Evolutionary conservation across 2,797 vertebrate species (phyloP).

Genomic region (Otus scops): DNA sequence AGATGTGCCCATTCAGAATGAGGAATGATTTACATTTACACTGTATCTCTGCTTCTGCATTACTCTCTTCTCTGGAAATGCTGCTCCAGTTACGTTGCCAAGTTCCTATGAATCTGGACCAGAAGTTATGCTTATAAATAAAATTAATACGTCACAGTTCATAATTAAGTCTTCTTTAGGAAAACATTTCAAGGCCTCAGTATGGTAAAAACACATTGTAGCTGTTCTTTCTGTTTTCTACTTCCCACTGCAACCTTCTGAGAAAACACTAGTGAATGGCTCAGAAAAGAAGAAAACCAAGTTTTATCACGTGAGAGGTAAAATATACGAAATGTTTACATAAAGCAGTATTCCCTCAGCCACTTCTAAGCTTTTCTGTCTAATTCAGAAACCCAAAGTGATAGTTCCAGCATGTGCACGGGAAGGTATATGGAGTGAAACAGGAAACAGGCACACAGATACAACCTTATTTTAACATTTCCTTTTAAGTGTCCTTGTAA

Average conservation of each 20-base stretch:
- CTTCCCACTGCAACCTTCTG: not conserved
- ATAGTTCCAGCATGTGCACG: accelerated
- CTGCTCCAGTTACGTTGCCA: not conserved
- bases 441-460: not conserved
- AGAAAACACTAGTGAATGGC: not conserved
- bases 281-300: not conserved
- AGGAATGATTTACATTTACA: not conserved
- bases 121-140: not conserved
- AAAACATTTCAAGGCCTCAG: not conserved
- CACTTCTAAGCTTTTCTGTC: not conserved
- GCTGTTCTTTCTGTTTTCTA: not conserved
- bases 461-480: not conserved
- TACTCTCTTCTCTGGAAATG: not conserved
- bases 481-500: not conserved
- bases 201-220: not conserved
- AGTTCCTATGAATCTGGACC: not conserved
- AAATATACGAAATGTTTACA: not conserved
- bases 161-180: not conserved
- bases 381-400: not conserved
- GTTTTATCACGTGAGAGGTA: not conserved
- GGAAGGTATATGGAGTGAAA: not conserved
- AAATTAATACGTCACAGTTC: not conserved
- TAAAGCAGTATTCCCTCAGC: not conserved
- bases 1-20: not conserved
- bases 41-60: not conserved